Evolutionary conservation across 2,888 invertebrate species (phyloP).

Genomic region (Toxonevra muliebris): DNA sequence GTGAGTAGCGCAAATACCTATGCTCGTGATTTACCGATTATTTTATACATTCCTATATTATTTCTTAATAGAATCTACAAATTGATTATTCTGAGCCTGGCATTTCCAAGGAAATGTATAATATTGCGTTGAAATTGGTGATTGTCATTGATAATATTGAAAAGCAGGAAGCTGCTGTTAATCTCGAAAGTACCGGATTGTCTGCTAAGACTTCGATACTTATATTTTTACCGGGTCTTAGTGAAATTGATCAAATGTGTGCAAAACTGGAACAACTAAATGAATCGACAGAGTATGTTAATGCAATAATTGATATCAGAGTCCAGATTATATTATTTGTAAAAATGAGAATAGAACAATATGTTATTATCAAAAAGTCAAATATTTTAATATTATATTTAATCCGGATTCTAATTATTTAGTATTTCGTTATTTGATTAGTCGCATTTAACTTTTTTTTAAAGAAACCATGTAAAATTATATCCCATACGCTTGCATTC

Average conservation of each 20-base stretch:
- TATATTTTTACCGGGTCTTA: slow-evolving; percentile 88
- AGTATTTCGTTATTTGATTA: neutral
- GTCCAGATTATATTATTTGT: too few relatives aligned
- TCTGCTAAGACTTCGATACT: slow-evolving; percentile 71
- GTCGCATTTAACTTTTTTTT: neutral
- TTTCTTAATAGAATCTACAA: slow-evolving; percentile 63
- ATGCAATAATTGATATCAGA: too few relatives aligned
- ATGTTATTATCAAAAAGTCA: neutral
- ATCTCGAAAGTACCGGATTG: slow-evolving; percentile 63
- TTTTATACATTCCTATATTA: slow-evolving; percentile 13
- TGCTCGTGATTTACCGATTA: neutral
- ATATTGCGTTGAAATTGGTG: slow-evolving; percentile 71
- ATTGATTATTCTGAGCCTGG: slow-evolving; percentile 68
- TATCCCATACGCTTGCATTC: slow-evolving; percentile 71
- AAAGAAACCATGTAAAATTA: slow-evolving; percentile 43
- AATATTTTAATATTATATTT: neutral
- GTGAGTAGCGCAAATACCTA: slow-evolving; percentile 49
- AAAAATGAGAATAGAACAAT: too few relatives aligned
- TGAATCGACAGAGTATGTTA: slow-evolving; percentile 40
- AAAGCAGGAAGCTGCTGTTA: slow-evolving; percentile 52
- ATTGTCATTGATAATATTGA: slow-evolving; percentile 67
- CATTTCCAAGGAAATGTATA: slow-evolving; percentile 71
- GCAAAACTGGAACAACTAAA: slow-evolving; percentile 56
- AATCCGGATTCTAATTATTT: neutral
- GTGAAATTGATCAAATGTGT: slow-evolving; percentile 82